Conservation (phyloP, 1,140 invertebrate species). For the Fopius arisanus region DNA sequence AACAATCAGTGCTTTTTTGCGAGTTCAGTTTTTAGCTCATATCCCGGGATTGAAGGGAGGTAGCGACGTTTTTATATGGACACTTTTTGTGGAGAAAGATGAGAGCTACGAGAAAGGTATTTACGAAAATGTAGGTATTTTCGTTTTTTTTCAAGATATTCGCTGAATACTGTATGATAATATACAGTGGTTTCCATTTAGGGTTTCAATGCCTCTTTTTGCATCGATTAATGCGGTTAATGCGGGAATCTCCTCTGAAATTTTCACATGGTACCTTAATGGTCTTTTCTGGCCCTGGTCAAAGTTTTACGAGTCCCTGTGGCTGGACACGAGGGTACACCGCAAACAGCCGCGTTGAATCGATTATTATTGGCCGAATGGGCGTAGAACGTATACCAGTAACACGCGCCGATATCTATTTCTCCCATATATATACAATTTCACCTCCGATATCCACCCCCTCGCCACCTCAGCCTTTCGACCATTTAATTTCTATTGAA, state of each 20-base stretch:
- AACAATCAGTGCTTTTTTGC: too few relatives aligned
- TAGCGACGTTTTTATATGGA: too few relatives aligned
- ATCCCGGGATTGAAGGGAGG: too few relatives aligned
- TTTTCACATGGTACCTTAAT: not conserved
- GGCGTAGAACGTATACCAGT: not conserved
- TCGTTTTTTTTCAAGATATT: too few relatives aligned
- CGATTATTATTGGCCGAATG: not conserved
- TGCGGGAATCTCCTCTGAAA: not conserved
- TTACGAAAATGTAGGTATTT: too few relatives aligned
- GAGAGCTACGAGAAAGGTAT: too few relatives aligned
- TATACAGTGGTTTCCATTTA: too few relatives aligned
- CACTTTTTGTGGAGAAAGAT: too few relatives aligned
- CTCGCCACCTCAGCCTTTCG: not conserved
- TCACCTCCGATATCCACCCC: not conserved
- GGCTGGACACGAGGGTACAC: not conserved
- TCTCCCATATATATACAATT: not conserved
- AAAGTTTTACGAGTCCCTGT: not conserved
- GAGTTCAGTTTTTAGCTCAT: too few relatives aligned
- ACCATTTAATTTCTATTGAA: constrained; percentile 20
- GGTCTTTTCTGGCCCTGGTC: not conserved
- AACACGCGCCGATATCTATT: not conserved
- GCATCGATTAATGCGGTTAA: not conserved
- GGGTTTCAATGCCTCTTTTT: not conserved
- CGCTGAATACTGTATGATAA: too few relatives aligned
- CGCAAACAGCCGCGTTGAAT: not conserved